A percentile compares a stretch with the other conserved stretches of the same genome.
These are phyloP conservation scores for Megaceryle maxima DNA, from an alignment of 2,113 vertebrate species.

Conservation along the genomic window DNA sequence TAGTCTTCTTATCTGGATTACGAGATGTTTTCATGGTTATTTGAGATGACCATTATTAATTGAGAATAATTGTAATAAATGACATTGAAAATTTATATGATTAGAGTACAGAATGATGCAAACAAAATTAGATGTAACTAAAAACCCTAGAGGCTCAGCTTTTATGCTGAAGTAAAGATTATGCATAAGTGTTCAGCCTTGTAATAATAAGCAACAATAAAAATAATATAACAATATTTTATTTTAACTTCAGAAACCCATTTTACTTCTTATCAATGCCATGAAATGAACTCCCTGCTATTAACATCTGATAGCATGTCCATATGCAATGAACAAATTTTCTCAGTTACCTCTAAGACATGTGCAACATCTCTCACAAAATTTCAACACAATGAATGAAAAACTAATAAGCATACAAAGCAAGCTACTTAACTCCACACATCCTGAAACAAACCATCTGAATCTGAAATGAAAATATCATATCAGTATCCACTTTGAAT, in stretches of 20 bases:
- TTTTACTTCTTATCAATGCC: not conserved
- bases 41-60: not conserved
- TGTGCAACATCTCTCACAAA: accelerated
- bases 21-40: not conserved
- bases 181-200: not conserved
- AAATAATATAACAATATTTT: not conserved
- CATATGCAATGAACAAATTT: not conserved
- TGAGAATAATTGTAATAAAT: not conserved
- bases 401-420: not conserved
- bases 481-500: not conserved
- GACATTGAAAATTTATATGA: not conserved
- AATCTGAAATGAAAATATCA: not conserved
- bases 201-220: not conserved
- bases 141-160: not conserved
- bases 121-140: not conserved
- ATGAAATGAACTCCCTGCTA: not conserved
- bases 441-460: not conserved
- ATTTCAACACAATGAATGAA: not conserved
- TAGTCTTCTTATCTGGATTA: not conserved
- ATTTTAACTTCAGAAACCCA: not conserved
- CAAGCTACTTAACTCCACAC: not conserved
- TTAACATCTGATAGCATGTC: not conserved
- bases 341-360: not conserved
- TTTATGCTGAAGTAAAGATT: not conserved
- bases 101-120: not conserved